Percentiles rank a stretch among this genome's conserved stretches.
These are phyloP conservation scores for Mesocricetus auratus DNA, from an alignment of 2,113 vertebrate genomes.

Conservation along the genomic window DNA sequence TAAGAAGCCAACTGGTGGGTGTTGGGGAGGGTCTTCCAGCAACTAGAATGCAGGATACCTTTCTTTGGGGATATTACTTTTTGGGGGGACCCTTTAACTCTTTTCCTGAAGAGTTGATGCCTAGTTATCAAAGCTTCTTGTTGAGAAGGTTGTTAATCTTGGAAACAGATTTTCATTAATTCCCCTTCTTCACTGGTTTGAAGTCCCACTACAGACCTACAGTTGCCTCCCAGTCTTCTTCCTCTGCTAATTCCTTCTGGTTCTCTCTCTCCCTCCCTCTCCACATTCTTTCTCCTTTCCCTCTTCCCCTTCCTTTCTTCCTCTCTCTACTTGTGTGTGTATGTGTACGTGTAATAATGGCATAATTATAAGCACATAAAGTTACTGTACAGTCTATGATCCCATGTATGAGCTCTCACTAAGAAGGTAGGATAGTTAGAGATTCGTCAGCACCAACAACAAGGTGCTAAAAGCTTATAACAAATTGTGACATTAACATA, in stretches of 20 bases:
- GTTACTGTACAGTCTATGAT: not conserved
- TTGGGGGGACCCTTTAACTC: not conserved
- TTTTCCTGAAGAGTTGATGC: not conserved
- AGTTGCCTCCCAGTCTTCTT: not conserved
- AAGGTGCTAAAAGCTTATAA: not conserved
- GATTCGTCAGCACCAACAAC: not conserved
- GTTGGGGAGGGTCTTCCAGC: not conserved
- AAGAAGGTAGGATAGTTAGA: not conserved
- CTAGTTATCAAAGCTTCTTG: not conserved
- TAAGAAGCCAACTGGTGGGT: not conserved
- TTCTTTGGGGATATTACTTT: constrained; percentile 28
- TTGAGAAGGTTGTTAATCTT: not conserved
- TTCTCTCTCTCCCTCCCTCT: not conserved
- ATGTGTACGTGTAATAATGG: not conserved
- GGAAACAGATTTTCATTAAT: not conserved
- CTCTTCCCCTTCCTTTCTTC: fast-evolving
- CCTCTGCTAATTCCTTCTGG: not conserved
- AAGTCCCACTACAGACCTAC: not conserved
- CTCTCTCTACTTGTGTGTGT: not conserved
- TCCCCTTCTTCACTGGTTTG: not conserved
- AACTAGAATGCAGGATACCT: not conserved
- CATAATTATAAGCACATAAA: not conserved
- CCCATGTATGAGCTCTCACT: not conserved
- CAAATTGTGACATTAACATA: not conserved
- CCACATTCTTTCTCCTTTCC: not conserved